Evolutionary conservation across 2,113 vertebrate species (phyloP).

Genomic region (Eptatretus burgeri): DNA sequence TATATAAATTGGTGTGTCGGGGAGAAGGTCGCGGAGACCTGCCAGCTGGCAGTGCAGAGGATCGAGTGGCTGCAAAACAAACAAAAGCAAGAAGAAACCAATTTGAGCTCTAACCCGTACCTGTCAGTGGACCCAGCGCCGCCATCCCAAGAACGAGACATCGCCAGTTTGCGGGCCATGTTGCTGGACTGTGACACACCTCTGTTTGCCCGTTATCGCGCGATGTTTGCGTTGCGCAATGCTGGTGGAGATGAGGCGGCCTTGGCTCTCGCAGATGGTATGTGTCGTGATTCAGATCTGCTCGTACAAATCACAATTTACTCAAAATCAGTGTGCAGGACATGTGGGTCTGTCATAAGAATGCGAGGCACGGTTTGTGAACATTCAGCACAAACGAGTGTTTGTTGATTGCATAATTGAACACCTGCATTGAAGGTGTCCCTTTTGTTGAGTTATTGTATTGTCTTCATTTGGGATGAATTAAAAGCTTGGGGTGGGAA

Average conservation of each 20-base stretch:
- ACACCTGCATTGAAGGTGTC: too few species aligned
- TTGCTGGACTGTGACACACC: conserved; percentile 32
- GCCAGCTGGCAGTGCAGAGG: conserved; percentile 43
- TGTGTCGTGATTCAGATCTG: conserved; percentile 10
- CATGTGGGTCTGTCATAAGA: too few species aligned
- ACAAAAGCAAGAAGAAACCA: conserved; percentile 10
- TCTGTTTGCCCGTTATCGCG: conserved; percentile 60
- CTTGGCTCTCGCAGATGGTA: conserved; percentile 49
- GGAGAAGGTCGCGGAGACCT: conserved; percentile 58
- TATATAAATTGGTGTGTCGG: too few species aligned
- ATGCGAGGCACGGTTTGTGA: too few species aligned
- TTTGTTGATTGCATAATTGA: too few species aligned
- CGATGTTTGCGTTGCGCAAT: conserved; percentile 73
- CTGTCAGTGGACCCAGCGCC: conserved; percentile 59
- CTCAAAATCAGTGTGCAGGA: too few species aligned
- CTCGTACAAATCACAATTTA: too few species aligned
- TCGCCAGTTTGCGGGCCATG: conserved; percentile 19
- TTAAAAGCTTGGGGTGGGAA: too few species aligned
- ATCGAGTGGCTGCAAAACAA: conserved; percentile 44
- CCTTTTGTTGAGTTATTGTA: too few species aligned
- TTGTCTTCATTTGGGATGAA: too few species aligned
- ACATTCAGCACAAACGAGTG: too few species aligned
- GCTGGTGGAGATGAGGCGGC: conserved; percentile 30
- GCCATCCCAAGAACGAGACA: conserved; percentile 19
- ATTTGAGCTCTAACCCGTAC: conserved; percentile 20